Percentiles rank a stretch among this genome's conserved stretches.
Conservation (phyloP, 2,888 invertebrate species). For the Acronicta leporina region DNA sequence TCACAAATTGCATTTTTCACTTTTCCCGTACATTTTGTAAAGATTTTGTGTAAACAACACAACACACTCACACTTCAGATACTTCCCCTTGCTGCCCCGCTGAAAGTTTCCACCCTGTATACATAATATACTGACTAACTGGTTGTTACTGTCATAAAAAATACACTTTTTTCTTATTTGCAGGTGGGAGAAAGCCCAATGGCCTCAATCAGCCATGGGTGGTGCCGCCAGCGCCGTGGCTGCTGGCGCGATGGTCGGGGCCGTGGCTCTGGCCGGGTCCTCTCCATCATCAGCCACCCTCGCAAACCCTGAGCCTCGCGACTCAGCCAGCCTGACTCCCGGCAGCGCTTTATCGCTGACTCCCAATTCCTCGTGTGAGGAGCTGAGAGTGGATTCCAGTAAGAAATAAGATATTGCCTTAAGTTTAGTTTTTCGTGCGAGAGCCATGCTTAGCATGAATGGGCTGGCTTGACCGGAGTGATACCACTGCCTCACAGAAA, state of each 20-base stretch:
- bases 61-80: no score
- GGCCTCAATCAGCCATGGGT: slow-evolving; percentile 78
- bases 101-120: no score
- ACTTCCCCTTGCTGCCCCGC: no score
- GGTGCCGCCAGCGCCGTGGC: slow-evolving; percentile 82
- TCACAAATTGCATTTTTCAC: no score
- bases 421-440: no score
- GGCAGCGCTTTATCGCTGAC: slow-evolving; percentile 91
- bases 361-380: slow-evolving; percentile 93
- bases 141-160: no score
- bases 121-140: no score
- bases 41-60: no score
- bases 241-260: slow-evolving; percentile 80
- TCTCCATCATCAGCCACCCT: slow-evolving; percentile 76
- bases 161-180: neutral
- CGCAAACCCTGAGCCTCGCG: slow-evolving; percentile 83
- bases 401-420: slow-evolving; percentile 22
- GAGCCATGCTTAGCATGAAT: no score
- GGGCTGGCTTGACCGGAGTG: no score
- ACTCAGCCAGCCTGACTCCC: slow-evolving; percentile 88
- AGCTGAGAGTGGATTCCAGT: slow-evolving; percentile 86
- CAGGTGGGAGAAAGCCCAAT: slow-evolving; percentile 94
- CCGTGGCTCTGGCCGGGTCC: slow-evolving; percentile 87
- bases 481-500: no score
- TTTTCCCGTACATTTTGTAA: no score